Evolutionary conservation across 2,113 vertebrate species (phyloP).

Genomic region (Microcebus jonahi): DNA sequence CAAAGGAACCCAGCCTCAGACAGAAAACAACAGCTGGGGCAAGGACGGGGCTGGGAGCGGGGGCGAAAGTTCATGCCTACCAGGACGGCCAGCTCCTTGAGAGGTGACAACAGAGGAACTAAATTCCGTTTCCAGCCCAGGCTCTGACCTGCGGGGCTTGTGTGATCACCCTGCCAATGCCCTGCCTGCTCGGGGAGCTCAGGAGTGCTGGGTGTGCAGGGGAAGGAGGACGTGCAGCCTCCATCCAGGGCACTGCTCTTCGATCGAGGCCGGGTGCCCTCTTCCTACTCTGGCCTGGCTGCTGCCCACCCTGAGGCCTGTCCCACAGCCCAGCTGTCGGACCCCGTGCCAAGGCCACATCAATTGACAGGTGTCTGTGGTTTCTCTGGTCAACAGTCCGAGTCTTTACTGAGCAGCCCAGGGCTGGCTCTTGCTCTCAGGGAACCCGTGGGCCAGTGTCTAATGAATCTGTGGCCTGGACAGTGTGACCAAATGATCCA

Average conservation of each 20-base stretch:
- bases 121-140: neutral
- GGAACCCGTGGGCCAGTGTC: neutral
- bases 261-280: rapidly evolving
- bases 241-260: rapidly evolving
- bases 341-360: neutral
- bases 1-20: neutral
- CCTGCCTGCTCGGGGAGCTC: neutral
- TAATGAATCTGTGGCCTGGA: neutral
- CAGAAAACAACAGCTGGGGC: constrained; percentile 48
- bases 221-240: neutral
- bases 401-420: neutral
- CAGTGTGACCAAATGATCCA: neutral
- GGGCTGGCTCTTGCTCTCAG: neutral
- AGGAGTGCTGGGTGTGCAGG: rapidly evolving
- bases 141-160: neutral
- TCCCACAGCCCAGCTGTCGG: neutral
- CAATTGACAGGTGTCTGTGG: neutral
- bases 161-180: neutral
- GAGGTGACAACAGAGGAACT: neutral
- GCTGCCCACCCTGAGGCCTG: neutral
- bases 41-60: neutral
- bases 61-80: neutral
- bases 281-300: neutral
- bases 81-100: neutral
- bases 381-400: neutral